phyloP scores from a whole-genome alignment of 1,140 invertebrate species.

The Pogonomyrmex californicus region DNA sequence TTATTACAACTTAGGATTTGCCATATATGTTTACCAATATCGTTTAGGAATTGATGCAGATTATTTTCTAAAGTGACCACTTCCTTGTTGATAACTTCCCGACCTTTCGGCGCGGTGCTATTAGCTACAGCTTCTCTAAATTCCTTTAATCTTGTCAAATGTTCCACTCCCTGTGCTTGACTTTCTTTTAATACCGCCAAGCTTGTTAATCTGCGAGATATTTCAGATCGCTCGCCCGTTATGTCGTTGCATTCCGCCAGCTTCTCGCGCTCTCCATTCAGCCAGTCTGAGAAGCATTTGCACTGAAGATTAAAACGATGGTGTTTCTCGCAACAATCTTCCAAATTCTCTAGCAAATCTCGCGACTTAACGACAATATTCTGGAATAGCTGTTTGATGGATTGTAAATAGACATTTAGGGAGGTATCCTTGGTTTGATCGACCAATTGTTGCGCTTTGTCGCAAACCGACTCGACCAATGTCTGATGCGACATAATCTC shows the following conservation, averaged over 20 bases:
- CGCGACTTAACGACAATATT: constrained; percentile 96
- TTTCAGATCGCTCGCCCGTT: constrained; percentile 93
- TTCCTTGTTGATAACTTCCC: constrained; percentile 91
- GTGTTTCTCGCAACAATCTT: constrained; percentile 95
- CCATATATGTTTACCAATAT: constrained; percentile 87
- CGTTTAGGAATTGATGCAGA: constrained; percentile 89
- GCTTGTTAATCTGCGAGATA: constrained; percentile 91
- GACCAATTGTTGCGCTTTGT: constrained; percentile 96
- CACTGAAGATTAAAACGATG: constrained; percentile 91
- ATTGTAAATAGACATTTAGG: constrained; percentile 94
- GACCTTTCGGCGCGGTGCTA: constrained; percentile 93
- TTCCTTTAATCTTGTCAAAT: constrained; percentile 91
- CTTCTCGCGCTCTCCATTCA: constrained; percentile 92
- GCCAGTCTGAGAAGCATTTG: constrained; percentile 93
- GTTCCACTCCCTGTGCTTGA: constrained; percentile 90
- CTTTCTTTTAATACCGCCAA: constrained; percentile 91
- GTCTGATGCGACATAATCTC: constrained; percentile 97
- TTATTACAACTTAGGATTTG: neutral
- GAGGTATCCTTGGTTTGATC: constrained; percentile 96
- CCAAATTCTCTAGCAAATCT: constrained; percentile 94
- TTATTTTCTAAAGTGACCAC: constrained; percentile 90
- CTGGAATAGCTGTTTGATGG: constrained; percentile 96
- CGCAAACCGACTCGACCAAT: constrained; percentile 95
- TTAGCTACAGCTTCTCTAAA: constrained; percentile 91
- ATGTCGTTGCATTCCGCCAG: constrained; percentile 92